Evolutionary conservation across 2,888 invertebrate species (phyloP).

Genomic region (Orthosia gracilis): DNA sequence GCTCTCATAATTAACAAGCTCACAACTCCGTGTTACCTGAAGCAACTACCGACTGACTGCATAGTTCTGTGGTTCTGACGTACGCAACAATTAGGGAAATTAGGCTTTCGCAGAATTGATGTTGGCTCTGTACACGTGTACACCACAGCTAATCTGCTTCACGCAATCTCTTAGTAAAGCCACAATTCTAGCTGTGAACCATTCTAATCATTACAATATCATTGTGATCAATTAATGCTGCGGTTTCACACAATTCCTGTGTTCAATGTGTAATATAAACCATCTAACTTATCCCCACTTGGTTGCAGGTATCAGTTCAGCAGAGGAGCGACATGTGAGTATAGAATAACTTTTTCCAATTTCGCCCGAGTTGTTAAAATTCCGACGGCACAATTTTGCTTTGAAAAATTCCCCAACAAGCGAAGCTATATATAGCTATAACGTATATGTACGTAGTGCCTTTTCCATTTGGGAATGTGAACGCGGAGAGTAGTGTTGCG

Average conservation of each 20-base stretch:
- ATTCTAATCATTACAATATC: constrained; percentile 38
- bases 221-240: constrained; percentile 36
- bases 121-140: constrained; percentile 10
- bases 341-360: constrained; percentile 83
- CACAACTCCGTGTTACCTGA: not conserved
- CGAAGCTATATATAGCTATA: constrained; percentile 62
- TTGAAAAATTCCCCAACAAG: constrained; percentile 85
- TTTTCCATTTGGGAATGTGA: constrained; percentile 88
- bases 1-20: constrained; percentile 18
- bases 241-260: constrained; percentile 28
- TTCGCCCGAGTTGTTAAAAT: constrained; percentile 82
- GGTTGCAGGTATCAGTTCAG: constrained; percentile 90
- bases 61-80: constrained; percentile 23
- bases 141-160: constrained; percentile 19
- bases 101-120: constrained; percentile 25
- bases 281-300: constrained; percentile 62
- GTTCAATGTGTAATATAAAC: constrained; percentile 49
- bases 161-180: constrained; percentile 27
- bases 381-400: constrained; percentile 82
- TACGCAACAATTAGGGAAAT: constrained; percentile 30
- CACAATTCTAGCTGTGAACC: constrained; percentile 28
- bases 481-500: constrained; percentile 85
- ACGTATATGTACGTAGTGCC: constrained; percentile 75
- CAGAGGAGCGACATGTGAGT: constrained; percentile 90
- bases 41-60: not conserved